These are phyloP conservation scores for Callimorpha dominula DNA, from an alignment of 2,888 invertebrate species.

Conservation along the genomic window DNA sequence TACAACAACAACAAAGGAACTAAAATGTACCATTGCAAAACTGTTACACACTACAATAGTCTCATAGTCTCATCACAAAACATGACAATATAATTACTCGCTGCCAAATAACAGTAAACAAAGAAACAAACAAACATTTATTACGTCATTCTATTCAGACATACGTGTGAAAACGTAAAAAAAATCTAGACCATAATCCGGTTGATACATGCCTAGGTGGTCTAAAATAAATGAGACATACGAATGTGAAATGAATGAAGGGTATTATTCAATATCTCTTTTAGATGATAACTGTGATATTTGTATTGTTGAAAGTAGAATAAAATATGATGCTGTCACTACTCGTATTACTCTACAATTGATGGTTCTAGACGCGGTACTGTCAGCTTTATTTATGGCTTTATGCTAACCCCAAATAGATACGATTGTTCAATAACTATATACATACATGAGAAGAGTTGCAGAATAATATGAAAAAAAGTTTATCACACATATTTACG, in stretches of 20 bases:
- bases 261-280: conserved; percentile 29
- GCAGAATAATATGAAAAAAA: neutral
- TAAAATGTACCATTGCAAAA: conserved; percentile 2
- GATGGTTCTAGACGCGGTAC: neutral
- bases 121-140: conserved; percentile 20
- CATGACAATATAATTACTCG: conserved; percentile 14
- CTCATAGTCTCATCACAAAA: neutral
- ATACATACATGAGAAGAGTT: too few species aligned
- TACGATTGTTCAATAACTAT: neutral
- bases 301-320: conserved; percentile 5
- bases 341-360: conserved; percentile 6
- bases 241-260: conserved; percentile 22
- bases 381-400: neutral
- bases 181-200: conserved; percentile 30
- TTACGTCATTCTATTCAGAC: conserved; percentile 8
- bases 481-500: neutral
- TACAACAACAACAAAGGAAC: neutral
- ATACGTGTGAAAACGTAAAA: conserved; percentile 3
- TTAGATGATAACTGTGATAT: conserved; percentile 7
- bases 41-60: conserved; percentile 2
- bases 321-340: neutral
- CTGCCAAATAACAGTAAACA: conserved; percentile 1
- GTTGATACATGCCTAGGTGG: conserved; percentile 19
- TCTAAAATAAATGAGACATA: conserved; percentile 26
- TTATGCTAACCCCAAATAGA: neutral